Base-by-base conservation (phyloP, 2,113 vertebrate species). In the Hippocampus zosterae region DNA sequence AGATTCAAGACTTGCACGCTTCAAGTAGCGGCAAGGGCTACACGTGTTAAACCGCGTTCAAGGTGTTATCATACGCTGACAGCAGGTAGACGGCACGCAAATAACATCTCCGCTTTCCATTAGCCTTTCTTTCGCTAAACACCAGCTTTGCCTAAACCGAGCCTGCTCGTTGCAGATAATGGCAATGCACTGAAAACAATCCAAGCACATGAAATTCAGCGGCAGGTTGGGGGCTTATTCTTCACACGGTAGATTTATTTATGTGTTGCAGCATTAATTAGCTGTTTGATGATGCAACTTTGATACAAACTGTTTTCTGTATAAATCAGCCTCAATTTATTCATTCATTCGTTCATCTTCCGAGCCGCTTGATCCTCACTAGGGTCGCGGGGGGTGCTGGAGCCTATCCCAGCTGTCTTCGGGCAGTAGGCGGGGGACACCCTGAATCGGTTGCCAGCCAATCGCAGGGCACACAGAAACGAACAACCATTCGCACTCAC, bases 11-110 rank as follows among this genome's bases (percentile, higher is more conserved):
- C 55, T 27, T 57, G 15, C 55, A 27, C 10, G 12, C 63, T 72
- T 40, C 33, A 23, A 52, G 52, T 56, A 73, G 65, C 77, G 65
- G 42, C 60, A 52, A 69, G 69, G 66, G 64, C 70, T 71, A 71
- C 76, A 79, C 61, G 40, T 33, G 76, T 75, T 67, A 46, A 62
- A 72, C 66, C 33, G 66, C 69, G 77, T 75, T 59, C 67, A 9
- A 73, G 29, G 37, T 46, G 57, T 68, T 69, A 8, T 65, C 64
- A 70, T 55, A 67, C 61, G 59, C 70, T 66, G 67, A 42, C 65
- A 67, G 65, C 11, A 18, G 48, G 64, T 63, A 69, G 40, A 53
- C 52, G 55, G 40, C 53, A 33, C 59, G 53, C 40, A 52, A 72
- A 69, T 46, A 67, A 68, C 72, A 27, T 18, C 41, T 29, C 41